Evolutionary conservation across 2,797 vertebrate species (phyloP), one percentile per base, ranked within the genome.

Genomic region (Stomatorhinus walkeri): DNA sequence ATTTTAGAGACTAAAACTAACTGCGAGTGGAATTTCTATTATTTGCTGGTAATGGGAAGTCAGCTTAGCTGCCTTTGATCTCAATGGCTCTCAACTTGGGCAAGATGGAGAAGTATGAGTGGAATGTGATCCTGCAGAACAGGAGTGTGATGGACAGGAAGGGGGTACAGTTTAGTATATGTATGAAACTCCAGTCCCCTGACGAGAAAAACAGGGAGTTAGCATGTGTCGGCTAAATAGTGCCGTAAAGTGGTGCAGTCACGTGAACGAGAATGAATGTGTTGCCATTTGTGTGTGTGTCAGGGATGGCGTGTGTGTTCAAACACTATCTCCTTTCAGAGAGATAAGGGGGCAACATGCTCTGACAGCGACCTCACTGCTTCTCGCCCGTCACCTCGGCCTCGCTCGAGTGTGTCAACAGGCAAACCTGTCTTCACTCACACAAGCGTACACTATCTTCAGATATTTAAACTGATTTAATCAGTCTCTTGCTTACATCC

Each of bases 331-430:
- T 87, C 14, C 54, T 10, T 36, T 87, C 51, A n/a, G n/a, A 56
- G 19, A n/a, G 85, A 87, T 87, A 87, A 87, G 85, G 54, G 52
- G 40, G 28, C 19, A 10, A 16, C 48, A 32, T 36, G 54, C 14
- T 28, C 52, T 43, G 40, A 32, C 54, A 61, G 40, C 54, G 56
- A 61, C 54, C 85, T 87, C 85, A 61, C 85, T 1, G 54, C 85
- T 87, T 61, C 85, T 86, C 85, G 22, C 16, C 40, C 0, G 7
- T 24, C 22, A 61, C 19, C n/a, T 40, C 28, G 4, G 54, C 43
- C n/a, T 85, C 46, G 12, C 46, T 85, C n/a, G 49, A 85, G 49
- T 54, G 40, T 87, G 32, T 87, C 54, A n/a, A 43, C 85, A 87
- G 14, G 8, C 19, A 87, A 24, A 36, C 1, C 10, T 87, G 32